Evolutionary conservation across 2,888 invertebrate species (phyloP).

Genomic region (Diarsia mendica): DNA sequence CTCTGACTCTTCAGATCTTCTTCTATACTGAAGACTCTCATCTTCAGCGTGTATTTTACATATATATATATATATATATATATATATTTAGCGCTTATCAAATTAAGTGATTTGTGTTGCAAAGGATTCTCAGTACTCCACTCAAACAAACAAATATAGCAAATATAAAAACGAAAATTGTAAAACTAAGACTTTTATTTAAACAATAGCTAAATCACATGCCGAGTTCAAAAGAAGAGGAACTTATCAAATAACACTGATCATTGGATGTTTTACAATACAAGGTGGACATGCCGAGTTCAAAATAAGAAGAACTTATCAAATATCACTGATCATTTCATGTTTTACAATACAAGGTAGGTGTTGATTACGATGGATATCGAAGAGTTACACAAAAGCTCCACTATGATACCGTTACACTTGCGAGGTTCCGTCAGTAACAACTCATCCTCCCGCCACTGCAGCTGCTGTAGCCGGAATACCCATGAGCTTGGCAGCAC

Average conservation of each 20-base stretch:
- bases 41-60: no score
- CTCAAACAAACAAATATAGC: not conserved
- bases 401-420: slow-evolving; percentile 16
- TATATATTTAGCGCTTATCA: no score
- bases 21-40: not conserved
- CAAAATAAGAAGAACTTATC: no score
- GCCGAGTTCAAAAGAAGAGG: not conserved
- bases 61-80: no score
- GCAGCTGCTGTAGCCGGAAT: slow-evolving; percentile 12
- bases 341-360: not conserved
- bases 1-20: not conserved
- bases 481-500: slow-evolving; percentile 43
- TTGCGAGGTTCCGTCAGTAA: slow-evolving; percentile 25
- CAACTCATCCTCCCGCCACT: slow-evolving; percentile 6
- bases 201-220: slow-evolving; percentile 13
- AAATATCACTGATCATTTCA: no score
- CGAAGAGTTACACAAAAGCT: slow-evolving; percentile 7
- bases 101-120: not conserved
- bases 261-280: not conserved
- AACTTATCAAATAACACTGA: slow-evolving; percentile 3
- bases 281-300: no score
- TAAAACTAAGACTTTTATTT: not conserved
- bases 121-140: no score
- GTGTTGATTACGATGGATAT: slow-evolving; percentile 17
- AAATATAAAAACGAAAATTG: no score